These are phyloP conservation scores for Neotoma lepida DNA, from an alignment of 2,113 vertebrate species.

Conservation along the genomic window DNA sequence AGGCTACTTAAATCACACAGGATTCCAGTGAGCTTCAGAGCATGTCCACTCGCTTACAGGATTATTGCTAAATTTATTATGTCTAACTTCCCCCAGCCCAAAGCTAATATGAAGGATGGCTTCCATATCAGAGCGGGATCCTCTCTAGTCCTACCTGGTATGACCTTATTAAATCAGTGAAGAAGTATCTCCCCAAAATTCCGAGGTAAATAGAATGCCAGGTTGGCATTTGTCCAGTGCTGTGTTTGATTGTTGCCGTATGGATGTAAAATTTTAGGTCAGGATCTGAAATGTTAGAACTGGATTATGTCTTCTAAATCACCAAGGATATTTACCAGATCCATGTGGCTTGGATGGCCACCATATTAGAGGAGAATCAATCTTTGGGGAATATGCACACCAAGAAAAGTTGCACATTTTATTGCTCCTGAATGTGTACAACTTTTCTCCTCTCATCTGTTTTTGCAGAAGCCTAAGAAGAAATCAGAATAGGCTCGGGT, in stretches of 20 bases:
- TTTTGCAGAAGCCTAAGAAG: not conserved
- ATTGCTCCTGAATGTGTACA: slow-evolving; percentile 29
- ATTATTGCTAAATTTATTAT: slow-evolving; percentile 78
- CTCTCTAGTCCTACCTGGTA: slow-evolving; percentile 47
- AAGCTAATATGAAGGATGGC: slow-evolving; percentile 69
- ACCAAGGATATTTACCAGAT: not conserved
- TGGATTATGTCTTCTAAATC: slow-evolving; percentile 11
- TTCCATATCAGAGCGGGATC: slow-evolving; percentile 28
- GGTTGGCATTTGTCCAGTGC: slow-evolving; percentile 60
- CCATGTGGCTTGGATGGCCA: not conserved
- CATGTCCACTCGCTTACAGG: slow-evolving; percentile 36
- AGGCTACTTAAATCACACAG: slow-evolving; percentile 72
- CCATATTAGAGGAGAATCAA: slow-evolving; percentile 40
- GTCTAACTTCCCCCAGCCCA: slow-evolving; percentile 71
- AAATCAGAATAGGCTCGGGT: not conserved
- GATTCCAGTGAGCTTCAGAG: slow-evolving; percentile 68
- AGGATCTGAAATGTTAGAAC: not conserved
- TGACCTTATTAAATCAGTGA: slow-evolving; percentile 51
- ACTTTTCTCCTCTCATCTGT: not conserved
- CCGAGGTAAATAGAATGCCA: slow-evolving; percentile 40
- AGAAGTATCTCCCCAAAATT: slow-evolving; percentile 48
- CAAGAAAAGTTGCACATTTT: slow-evolving; percentile 42
- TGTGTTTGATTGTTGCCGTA: slow-evolving; percentile 26
- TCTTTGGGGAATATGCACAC: not conserved
- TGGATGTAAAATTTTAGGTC: slow-evolving; percentile 47